Evolutionary conservation across 2,888 invertebrate genomes (phyloP).

Genomic region (Blomia tropicalis): DNA sequence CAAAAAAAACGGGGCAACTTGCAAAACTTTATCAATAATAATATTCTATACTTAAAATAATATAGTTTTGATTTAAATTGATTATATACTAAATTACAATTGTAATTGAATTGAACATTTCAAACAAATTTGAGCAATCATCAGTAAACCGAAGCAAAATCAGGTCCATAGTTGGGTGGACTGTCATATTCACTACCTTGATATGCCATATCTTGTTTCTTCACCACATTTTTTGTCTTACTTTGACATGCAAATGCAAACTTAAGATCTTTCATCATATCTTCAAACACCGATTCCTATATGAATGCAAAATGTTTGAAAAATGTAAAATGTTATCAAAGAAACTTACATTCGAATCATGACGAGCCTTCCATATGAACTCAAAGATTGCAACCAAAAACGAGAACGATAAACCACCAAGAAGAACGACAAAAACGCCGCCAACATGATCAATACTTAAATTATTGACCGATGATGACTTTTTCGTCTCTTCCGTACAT

Average conservation of each 20-base stretch:
- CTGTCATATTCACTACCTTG: slow-evolving; percentile 7
- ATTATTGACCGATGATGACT: slow-evolving; percentile 51
- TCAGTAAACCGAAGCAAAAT: slow-evolving; percentile 21
- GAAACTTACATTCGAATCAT: slow-evolving; percentile 48
- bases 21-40: too few relatives aligned
- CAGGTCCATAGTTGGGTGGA: slow-evolving; percentile 22
- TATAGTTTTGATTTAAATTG: too few relatives aligned
- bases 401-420: slow-evolving; percentile 75
- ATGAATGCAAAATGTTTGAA: not conserved
- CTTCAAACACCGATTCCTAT: slow-evolving; percentile 28
- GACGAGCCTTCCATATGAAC: slow-evolving; percentile 84
- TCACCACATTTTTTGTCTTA: slow-evolving; percentile 27
- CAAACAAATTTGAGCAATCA: too few relatives aligned
- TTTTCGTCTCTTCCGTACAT: slow-evolving; percentile 31
- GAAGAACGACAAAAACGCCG: slow-evolving; percentile 88
- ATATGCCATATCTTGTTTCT: slow-evolving; percentile 13
- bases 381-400: slow-evolving; percentile 81
- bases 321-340: not conserved
- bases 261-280: slow-evolving; percentile 28
- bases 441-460: slow-evolving; percentile 73
- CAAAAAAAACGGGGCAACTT: too few relatives aligned
- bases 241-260: slow-evolving; percentile 29
- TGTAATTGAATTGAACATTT: too few relatives aligned
- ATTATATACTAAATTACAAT: too few relatives aligned
- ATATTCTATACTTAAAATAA: too few relatives aligned